Evolutionary conservation across 2,888 invertebrate species (phyloP), one percentile per base, ranked within the genome.

Genomic region (Conchocele bisecta): DNA sequence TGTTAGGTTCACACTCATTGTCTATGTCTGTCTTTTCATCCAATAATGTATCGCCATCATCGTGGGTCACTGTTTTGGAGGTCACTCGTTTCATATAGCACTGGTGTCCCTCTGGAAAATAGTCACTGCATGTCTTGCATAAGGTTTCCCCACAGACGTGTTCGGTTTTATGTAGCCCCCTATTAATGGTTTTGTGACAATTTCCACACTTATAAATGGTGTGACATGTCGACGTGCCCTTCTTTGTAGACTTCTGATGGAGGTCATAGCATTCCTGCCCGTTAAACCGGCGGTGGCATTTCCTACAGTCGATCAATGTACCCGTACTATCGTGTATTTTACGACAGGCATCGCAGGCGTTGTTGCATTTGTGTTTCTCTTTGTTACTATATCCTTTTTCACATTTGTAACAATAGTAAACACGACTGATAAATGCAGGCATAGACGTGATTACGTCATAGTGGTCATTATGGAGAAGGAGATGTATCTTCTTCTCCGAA

Each of bases 361-460:
- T 58, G 42, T 68, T 56, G 33, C 68, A 56, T 0, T 59, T 31
- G 15, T 46, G 46, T 5, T 20, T 22, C 29, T 53, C 53, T 24
- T 44, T 42, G 20, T 67, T 4, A 37, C 28, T n/a, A 22, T 67
- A 59, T 0, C 54, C 59, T 28, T 53, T 67, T 7, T 63, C 20
- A 11, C 72, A 72, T 11, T 29, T 29, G 11, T 31, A 28, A 51
- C 63, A 63, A 31, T 15, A 60, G 20, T 68, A 73, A 33, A 28
- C 54, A 13, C 22, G 6, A 9, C 6, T 20, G 3, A 46, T 13
- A 46, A 46, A 46, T 26, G 6, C 46, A 3, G 46, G 3, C 46
- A 46, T 20, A 3, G 3, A 7, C 7, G 46, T 46, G 13, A 46
- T 46, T 4, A 46, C 22, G 28, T 46, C 57, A 31, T 50, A 69